phyloP scores from a whole-genome alignment of 92 coral and sea anemone species.

The Chrysogorgia sp. region DNA sequence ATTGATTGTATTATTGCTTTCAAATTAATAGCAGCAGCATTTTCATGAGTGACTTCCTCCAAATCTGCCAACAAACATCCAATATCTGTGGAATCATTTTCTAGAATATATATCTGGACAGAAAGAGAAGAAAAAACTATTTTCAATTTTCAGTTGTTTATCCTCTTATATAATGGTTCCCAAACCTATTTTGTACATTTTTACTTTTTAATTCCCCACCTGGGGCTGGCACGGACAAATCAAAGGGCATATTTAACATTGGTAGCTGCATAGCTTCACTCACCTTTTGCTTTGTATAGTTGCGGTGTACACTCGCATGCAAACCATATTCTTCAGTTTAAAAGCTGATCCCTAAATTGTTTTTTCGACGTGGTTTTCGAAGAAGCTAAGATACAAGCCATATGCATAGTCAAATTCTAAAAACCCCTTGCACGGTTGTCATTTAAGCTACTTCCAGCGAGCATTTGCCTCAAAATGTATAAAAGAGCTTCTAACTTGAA shows the following conservation, averaged over 20 bases:
- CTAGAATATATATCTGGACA: conserved; percentile 53
- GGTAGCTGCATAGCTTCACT: too few relatives aligned
- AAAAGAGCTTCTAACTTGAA: conserved; percentile 54
- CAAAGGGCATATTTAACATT: too few relatives aligned
- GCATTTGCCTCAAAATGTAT: conserved; percentile 58
- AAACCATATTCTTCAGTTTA: conserved; percentile 61
- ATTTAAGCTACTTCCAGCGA: conserved; percentile 40
- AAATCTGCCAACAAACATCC: conserved; percentile 55
- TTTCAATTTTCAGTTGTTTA: too few relatives aligned
- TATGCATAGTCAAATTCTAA: conserved; percentile 50
- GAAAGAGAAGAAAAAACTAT: background rate
- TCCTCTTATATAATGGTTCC: background rate
- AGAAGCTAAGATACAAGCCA: conserved; percentile 57
- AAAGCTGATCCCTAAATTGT: conserved; percentile 49
- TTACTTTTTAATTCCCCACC: background rate
- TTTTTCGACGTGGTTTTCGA: conserved; percentile 43
- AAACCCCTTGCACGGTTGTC: conserved; percentile 58
- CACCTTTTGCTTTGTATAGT: conserved; percentile 55
- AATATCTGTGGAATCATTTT: conserved; percentile 51
- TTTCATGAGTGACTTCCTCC: background rate
- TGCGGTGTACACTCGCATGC: conserved; percentile 59
- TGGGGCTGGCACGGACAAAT: too few relatives aligned
- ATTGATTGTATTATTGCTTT: conserved; percentile 41
- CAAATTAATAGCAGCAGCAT: background rate
- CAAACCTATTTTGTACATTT: background rate